Base-by-base conservation (phyloP, 2,888 invertebrate species). In the Iselma pallidipennis region DNA sequence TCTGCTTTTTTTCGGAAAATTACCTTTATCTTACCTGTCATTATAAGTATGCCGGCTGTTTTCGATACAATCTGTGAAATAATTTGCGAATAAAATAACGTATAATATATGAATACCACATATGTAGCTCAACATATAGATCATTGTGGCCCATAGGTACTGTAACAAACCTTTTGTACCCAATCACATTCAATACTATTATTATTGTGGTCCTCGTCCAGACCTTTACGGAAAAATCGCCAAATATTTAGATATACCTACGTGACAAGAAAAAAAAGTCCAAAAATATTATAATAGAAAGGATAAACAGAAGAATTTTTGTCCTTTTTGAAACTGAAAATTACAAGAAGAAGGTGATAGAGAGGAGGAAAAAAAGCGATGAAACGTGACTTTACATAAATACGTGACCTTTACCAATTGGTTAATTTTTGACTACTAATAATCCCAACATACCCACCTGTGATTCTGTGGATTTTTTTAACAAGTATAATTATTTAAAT, bases 41-140 rank as follows among this genome's bases (percentile, higher is more conserved):
- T 84, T 81, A 96, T 86, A 55, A 93, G 82, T 51, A 86, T 82
- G 25, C 87, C 87, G 25, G 87, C 86, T 66, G 85, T 85, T 28
- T 83, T 80, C 28, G 87, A 83, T 70, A 82, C 83, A 74, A 87
- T 85, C 73, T 84, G 83, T 49, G 87, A 78, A 31, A 87, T 85
- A 71, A 87, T 82, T 78, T 87, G 86, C 67, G 94, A 90, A 81
- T 89, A 96, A 55, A 96, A 89, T 71, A 96, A 84, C 50, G 94
- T 86, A 80, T n/a, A n/a, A n/a, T n/a, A n/a, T 96, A 96, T 1
- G 92, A 92, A 81, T 96, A 96, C 96, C 96, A 96, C 86, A 96
- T 91, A 62, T n/a, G n/a, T n/a, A n/a, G n/a, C n/a, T 94, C 92
- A 16, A 95, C 94, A 81, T 94, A 94, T 45, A 96, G 86, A 82